A percentile compares a stretch with the other conserved stretches of the same genome.
These are phyloP conservation scores for Indicator maculatus DNA, from an alignment of 2,113 vertebrate genomes.

Conservation along the genomic window DNA sequence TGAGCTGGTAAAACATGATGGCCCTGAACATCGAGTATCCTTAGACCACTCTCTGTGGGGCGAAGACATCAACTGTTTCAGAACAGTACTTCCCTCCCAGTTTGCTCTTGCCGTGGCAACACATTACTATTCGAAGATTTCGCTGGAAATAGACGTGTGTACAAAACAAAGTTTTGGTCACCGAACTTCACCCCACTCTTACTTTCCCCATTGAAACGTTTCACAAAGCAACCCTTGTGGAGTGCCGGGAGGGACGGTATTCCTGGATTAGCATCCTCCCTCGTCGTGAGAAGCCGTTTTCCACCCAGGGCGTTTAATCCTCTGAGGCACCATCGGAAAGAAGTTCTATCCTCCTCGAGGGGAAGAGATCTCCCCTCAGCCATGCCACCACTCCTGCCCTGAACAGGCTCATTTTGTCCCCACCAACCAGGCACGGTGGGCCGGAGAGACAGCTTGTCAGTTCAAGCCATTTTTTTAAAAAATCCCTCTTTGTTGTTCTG, in stretches of 20 bases:
- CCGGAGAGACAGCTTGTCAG: rapidly evolving
- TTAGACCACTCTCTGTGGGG: rapidly evolving
- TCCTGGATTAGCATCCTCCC: neutral
- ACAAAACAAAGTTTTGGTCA: rapidly evolving
- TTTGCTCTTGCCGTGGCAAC: rapidly evolving
- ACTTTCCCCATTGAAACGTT: rapidly evolving
- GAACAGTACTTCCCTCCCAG: neutral
- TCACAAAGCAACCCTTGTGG: neutral
- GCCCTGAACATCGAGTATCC: rapidly evolving
- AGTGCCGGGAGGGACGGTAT: rapidly evolving
- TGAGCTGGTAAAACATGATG: too few relatives aligned
- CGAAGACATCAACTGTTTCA: neutral
- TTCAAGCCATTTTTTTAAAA: neutral
- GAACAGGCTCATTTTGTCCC: too few relatives aligned
- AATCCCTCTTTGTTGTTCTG: neutral
- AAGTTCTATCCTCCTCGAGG: neutral
- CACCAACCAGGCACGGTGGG: rapidly evolving
- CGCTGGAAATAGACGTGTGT: rapidly evolving
- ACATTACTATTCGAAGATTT: rapidly evolving
- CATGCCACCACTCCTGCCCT: rapidly evolving
- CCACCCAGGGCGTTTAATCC: rapidly evolving
- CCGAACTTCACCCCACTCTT: rapidly evolving
- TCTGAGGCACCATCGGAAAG: neutral
- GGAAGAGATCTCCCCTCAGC: neutral
- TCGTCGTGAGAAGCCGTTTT: neutral